These are phyloP conservation scores for Pangasius macronema DNA, from an alignment of 2,797 vertebrate species.

Conservation along the genomic window DNA sequence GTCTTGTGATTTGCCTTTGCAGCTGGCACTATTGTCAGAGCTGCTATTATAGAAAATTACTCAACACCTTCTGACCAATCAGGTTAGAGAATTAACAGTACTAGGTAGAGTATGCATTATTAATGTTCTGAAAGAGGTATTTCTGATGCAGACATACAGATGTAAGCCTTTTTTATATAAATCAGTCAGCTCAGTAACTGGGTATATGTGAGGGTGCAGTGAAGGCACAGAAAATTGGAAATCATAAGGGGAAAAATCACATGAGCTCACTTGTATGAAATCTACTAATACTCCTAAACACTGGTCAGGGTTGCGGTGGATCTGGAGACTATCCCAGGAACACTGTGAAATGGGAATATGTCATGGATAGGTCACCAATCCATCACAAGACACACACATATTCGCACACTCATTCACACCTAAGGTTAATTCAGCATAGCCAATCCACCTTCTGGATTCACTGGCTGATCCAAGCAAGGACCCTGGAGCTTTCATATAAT, in stretches of 20 bases:
- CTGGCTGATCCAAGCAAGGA: background rate
- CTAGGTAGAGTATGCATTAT: background rate
- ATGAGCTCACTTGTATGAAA: background rate
- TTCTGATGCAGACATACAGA: background rate
- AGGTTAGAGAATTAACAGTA: background rate
- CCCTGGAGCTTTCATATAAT: background rate
- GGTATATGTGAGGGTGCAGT: background rate
- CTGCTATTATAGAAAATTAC: background rate
- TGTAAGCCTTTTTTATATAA: background rate
- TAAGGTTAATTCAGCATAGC: background rate
- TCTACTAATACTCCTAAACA: background rate
- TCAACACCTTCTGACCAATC: background rate
- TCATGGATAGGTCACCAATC: background rate
- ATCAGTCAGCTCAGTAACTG: background rate
- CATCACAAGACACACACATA: background rate
- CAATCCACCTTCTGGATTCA: background rate
- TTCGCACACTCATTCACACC: background rate
- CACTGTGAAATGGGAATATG: background rate
- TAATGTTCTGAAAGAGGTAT: background rate
- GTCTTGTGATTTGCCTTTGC: background rate
- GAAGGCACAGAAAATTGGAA: background rate
- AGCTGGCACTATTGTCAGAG: background rate
- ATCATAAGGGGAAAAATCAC: background rate
- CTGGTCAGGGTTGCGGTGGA: background rate
- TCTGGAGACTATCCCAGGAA: background rate